Evolutionary conservation across 2,113 vertebrate species (phyloP).

Genomic region (Eubucco bourcierii): DNA sequence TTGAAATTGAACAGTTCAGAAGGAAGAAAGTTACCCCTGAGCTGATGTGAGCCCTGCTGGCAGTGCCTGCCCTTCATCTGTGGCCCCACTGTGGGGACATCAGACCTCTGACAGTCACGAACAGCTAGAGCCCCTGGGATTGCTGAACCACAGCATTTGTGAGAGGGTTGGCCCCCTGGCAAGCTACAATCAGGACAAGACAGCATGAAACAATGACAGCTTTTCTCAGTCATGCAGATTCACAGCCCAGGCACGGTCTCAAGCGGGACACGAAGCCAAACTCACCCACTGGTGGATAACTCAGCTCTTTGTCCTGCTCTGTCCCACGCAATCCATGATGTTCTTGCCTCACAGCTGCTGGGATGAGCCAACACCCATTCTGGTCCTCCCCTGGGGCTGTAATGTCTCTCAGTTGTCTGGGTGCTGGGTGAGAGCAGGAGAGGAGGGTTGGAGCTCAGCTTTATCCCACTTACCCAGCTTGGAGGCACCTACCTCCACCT

Average conservation of each 20-base stretch:
- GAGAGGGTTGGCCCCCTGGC: background rate
- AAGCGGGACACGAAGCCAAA: background rate
- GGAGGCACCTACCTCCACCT: background rate
- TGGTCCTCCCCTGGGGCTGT: accelerated
- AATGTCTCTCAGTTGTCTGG: background rate
- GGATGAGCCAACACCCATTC: accelerated
- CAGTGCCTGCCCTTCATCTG: background rate
- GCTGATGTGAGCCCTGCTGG: accelerated
- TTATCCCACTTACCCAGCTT: background rate
- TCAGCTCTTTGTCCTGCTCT: background rate
- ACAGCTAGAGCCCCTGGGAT: background rate
- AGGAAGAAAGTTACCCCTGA: background rate
- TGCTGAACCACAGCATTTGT: background rate
- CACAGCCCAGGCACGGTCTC: background rate
- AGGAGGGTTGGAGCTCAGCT: background rate
- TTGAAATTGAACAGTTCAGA: background rate
- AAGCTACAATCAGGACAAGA: background rate
- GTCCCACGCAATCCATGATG: background rate
- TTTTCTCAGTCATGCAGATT: background rate
- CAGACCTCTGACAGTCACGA: background rate
- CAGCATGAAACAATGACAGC: background rate
- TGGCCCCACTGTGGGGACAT: background rate
- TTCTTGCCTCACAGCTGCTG: background rate
- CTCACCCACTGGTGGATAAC: background rate
- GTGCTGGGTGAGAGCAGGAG: accelerated